Conservation (phyloP, 2,888 invertebrate species). For the Lissonota sp. region DNA sequence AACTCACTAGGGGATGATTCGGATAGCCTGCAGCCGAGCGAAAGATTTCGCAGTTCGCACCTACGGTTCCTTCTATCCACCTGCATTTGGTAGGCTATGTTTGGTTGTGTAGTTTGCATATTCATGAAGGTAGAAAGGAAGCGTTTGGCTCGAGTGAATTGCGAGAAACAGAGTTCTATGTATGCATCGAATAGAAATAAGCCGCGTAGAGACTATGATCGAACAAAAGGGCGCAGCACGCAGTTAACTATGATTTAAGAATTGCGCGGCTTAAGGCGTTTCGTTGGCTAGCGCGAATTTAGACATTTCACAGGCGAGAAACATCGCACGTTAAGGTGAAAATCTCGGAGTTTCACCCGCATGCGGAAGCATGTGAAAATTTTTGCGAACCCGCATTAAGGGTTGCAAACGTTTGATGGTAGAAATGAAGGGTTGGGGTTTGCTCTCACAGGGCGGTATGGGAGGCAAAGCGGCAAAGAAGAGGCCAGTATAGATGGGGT, state of each 20-base stretch:
- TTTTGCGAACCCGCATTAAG: slow-evolving; percentile 7
- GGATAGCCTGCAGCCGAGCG: slow-evolving; percentile 17
- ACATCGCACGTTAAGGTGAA: slow-evolving; percentile 6
- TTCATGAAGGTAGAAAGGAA: slow-evolving; percentile 67
- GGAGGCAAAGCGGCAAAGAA: not conserved
- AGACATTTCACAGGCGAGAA: not conserved
- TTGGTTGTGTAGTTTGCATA: slow-evolving; percentile 66
- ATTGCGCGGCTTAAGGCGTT: no score
- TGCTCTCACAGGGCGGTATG: slow-evolving; percentile 18
- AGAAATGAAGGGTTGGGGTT: slow-evolving; percentile 8
- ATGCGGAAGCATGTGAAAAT: slow-evolving; percentile 9
- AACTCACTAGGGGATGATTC: slow-evolving; percentile 14
- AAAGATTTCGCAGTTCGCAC: slow-evolving; percentile 31
- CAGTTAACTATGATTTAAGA: not conserved
- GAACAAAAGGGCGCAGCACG: not conserved
- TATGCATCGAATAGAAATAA: not conserved
- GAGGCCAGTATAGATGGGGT: not conserved
- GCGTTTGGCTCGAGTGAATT: slow-evolving; percentile 39
- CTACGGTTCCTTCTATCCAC: slow-evolving; percentile 52
- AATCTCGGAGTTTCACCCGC: slow-evolving; percentile 13
- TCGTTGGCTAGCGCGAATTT: no score
- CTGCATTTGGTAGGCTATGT: slow-evolving; percentile 70
- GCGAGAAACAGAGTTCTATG: slow-evolving; percentile 19
- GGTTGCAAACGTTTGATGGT: not conserved
- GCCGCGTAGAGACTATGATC: not conserved